Conservation (phyloP, 2,113 vertebrate genomes). For the Micromys minutus region DNA sequence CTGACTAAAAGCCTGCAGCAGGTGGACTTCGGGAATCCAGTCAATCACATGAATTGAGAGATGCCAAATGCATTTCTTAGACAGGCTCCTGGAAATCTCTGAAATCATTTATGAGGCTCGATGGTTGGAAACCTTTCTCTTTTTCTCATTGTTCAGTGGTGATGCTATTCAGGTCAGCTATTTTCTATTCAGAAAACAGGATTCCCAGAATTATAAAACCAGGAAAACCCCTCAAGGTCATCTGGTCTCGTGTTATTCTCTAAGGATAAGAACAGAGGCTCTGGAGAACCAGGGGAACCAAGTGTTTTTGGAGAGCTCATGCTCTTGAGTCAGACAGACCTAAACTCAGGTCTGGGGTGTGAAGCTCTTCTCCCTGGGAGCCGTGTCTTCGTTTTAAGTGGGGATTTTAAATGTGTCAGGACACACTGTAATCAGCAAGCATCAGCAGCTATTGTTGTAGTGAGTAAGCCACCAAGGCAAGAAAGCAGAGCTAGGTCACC, state of each 20-base stretch:
- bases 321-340: background rate
- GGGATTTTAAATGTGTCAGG: background rate
- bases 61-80: slow-evolving; percentile 66
- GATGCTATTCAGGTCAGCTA: slow-evolving; percentile 16
- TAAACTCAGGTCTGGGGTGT: background rate
- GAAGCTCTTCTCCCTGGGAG: background rate
- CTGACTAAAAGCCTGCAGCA: slow-evolving; percentile 22
- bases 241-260: background rate
- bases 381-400: slow-evolving; percentile 2
- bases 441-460: background rate
- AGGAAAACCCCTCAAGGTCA: background rate
- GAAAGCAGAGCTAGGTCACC: background rate
- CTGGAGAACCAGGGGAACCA: background rate
- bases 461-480: background rate
- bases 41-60: slow-evolving; percentile 49
- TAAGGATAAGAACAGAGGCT: background rate
- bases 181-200: slow-evolving; percentile 8
- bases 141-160: slow-evolving; percentile 28
- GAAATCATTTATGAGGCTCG: slow-evolving; percentile 54
- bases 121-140: slow-evolving; percentile 35
- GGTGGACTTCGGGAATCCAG: slow-evolving; percentile 58
- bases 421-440: background rate
- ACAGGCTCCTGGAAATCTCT: slow-evolving; percentile 54
- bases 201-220: slow-evolving; percentile 27
- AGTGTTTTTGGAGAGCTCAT: background rate